Percentiles rank a stretch among this genome's conserved stretches.
phyloP scores from a whole-genome alignment of 2,888 invertebrate species.

The Drosophila anomelani region DNA sequence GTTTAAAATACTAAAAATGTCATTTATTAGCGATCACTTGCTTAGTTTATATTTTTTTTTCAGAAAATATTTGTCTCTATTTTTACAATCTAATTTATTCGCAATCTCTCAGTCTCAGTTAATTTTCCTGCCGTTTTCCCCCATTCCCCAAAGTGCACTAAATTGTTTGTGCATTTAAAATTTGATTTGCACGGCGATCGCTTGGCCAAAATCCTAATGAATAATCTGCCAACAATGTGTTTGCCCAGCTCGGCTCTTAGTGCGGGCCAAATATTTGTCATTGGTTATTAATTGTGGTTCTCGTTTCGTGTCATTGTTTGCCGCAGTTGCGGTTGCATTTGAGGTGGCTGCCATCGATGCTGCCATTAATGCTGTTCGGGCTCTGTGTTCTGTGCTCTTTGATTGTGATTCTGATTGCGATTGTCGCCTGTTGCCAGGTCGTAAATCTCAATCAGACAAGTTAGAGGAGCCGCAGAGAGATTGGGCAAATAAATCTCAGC shows the following conservation, averaged over 20 bases:
- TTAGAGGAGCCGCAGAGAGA: slow-evolving; percentile 16
- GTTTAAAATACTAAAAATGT: neutral
- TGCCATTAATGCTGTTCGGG: slow-evolving; percentile 13
- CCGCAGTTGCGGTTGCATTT: slow-evolving; percentile 30
- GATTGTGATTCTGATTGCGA: slow-evolving; percentile 22
- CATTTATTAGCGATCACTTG: neutral
- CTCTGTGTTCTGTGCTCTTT: neutral
- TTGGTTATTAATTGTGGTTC: slow-evolving; percentile 40
- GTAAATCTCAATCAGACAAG: slow-evolving; percentile 59
- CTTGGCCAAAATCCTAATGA: neutral
- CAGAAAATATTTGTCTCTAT: neutral
- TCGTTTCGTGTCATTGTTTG: slow-evolving; percentile 27
- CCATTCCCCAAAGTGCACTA: neutral
- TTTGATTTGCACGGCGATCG: neutral
- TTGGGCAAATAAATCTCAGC: slow-evolving; percentile 59
- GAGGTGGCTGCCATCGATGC: slow-evolving; percentile 24
- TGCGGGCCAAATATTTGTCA: slow-evolving; percentile 33
- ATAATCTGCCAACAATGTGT: slow-evolving; percentile 6
- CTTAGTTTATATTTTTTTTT: too few relatives aligned
- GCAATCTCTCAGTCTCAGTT: too few relatives aligned
- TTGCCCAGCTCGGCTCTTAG: slow-evolving; percentile 6
- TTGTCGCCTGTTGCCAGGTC: slow-evolving; percentile 38
- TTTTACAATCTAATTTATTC: too few relatives aligned
- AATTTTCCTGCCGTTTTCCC: neutral
- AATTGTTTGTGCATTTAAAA: slow-evolving; percentile 1